phyloP scores from a whole-genome alignment of 2,797 vertebrate species.

The Takifugu rubripes region DNA sequence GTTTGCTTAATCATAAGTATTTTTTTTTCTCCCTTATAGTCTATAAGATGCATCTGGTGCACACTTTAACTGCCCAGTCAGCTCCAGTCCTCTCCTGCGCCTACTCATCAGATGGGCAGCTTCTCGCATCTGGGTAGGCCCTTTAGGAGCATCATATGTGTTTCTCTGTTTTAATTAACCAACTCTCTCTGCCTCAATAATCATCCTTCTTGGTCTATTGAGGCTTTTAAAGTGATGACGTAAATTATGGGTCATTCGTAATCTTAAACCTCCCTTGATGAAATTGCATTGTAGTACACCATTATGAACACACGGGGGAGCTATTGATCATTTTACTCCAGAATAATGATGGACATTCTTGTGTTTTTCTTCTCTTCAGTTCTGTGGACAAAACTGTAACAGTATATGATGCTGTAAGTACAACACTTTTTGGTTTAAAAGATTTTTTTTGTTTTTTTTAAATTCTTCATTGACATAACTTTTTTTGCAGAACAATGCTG shows the following conservation, averaged over 20 bases:
- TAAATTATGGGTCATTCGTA: constrained; percentile 32
- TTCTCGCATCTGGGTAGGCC: constrained; percentile 87
- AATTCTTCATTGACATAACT: neutral
- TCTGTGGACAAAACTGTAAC: constrained; percentile 79
- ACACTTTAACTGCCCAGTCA: constrained; percentile 78
- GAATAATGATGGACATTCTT: neutral
- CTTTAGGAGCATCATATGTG: neutral
- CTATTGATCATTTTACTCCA: constrained; percentile 24
- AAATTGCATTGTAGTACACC: constrained; percentile 15
- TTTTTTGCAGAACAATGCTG: constrained; percentile 78
- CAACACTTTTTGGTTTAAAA: neutral
- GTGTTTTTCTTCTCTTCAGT: constrained; percentile 42
- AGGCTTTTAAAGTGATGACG: constrained; percentile 8
- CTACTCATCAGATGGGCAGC: constrained; percentile 85
- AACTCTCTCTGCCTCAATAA: too few relatives aligned
- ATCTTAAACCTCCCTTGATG: neutral
- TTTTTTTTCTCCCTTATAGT: constrained; percentile 58
- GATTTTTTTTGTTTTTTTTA: too few relatives aligned
- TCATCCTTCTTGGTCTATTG: constrained; percentile 22
- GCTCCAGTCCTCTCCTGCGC: constrained; percentile 90
- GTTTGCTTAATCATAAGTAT: neutral
- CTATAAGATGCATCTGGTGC: constrained; percentile 79
- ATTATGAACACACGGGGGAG: constrained; percentile 54
- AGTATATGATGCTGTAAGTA: constrained; percentile 77
- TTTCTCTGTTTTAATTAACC: too few relatives aligned